Evolutionary conservation across 2,113 vertebrate genomes (phyloP).

Genomic region (Hucho hucho): DNA sequence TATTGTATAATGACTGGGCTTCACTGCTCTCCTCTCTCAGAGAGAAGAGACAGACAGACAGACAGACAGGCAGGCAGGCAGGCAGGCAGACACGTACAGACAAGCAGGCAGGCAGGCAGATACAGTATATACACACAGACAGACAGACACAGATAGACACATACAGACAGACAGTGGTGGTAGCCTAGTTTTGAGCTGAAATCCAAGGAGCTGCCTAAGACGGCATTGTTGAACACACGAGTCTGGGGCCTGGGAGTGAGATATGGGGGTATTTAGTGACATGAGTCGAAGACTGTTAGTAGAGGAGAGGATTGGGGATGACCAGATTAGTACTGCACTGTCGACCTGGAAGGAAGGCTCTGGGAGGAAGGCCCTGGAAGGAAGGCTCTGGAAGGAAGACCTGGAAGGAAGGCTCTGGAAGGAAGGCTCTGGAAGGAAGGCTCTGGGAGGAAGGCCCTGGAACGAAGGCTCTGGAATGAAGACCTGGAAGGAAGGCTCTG

Average conservation of each 20-base stretch:
- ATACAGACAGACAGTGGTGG: neutral
- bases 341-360: conserved; percentile 54
- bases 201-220: conserved; percentile 53
- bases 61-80: too few relatives aligned
- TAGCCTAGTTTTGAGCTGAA: conserved; percentile 32
- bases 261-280: conserved; percentile 60
- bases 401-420: neutral
- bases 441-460: conserved; percentile 43
- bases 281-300: conserved; percentile 44
- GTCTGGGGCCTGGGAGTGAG: conserved; percentile 54
- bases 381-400: conserved; percentile 23
- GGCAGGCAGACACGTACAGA: too few relatives aligned
- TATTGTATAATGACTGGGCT: conserved; percentile 1
- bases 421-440: conserved; percentile 25
- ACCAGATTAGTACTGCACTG: conserved; percentile 52
- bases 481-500: conserved; percentile 16
- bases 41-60: neutral
- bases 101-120: too few relatives aligned
- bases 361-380: neutral
- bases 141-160: too few relatives aligned
- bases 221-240: conserved; percentile 61
- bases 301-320: conserved; percentile 54
- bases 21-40: neutral
- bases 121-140: too few relatives aligned
- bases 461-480: too few relatives aligned